These are phyloP conservation scores for Siderastrea siderea DNA, from an alignment of 92 coral and sea anemone genomes.

Conservation along the genomic window DNA sequence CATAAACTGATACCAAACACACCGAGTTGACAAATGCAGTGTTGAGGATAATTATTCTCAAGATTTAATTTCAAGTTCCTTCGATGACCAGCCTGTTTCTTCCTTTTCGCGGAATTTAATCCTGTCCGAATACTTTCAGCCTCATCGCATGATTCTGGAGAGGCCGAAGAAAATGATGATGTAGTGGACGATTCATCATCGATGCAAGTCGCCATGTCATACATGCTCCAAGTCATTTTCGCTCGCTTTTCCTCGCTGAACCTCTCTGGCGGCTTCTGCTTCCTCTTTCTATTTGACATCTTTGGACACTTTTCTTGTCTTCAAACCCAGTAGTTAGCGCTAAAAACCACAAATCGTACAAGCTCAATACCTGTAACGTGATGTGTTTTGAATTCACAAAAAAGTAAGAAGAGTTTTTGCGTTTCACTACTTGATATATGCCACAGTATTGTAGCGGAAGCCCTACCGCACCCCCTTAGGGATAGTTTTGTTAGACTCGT, in stretches of 20 bases:
- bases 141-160: not conserved
- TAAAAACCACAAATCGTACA: not conserved
- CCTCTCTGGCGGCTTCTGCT: slow-evolving; percentile 66
- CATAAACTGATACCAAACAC: slow-evolving; percentile 13
- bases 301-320: not conserved
- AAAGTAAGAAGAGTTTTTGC: too few relatives aligned
- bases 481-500: too few relatives aligned
- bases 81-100: not conserved
- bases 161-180: not conserved
- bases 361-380: not conserved
- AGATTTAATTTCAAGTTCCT: slow-evolving; percentile 16
- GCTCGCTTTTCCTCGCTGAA: slow-evolving; percentile 71
- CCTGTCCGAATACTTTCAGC: not conserved
- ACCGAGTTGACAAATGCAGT: slow-evolving; percentile 26
- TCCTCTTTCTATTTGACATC: slow-evolving; percentile 84
- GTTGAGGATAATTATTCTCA: slow-evolving; percentile 13
- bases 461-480: too few relatives aligned
- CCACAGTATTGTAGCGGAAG: too few relatives aligned
- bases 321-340: not conserved
- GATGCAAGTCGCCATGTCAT: slow-evolving; percentile 37
- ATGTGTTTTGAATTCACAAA: too few relatives aligned
- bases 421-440: too few relatives aligned
- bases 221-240: slow-evolving; percentile 82
- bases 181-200: not conserved
- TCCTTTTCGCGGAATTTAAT: not conserved